Conservation (phyloP, 1,140 invertebrate species). For the Pararge aegeria region DNA sequence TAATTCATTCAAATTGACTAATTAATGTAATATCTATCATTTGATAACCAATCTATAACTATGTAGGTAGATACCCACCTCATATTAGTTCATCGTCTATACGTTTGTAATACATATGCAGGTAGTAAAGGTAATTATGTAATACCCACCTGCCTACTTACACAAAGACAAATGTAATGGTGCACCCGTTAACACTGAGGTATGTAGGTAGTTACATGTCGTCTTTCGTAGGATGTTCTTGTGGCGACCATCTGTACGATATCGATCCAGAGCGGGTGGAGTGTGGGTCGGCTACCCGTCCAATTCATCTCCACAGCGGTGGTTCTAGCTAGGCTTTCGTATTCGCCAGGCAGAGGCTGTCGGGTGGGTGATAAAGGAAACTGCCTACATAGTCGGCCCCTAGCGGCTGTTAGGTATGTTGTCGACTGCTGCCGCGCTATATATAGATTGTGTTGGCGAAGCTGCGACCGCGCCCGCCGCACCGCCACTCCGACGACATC, state of each 20-base stretch:
- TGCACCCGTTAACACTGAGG: neutral
- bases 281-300: conserved; percentile 67
- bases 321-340: conserved; percentile 58
- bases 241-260: conserved; percentile 67
- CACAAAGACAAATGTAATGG: conserved; percentile 1
- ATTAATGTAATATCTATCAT: neutral
- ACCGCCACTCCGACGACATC: conserved; percentile 55
- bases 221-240: conserved; percentile 48
- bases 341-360: conserved; percentile 70
- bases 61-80: too few species aligned
- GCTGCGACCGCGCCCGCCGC: conserved; percentile 60
- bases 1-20: conserved; percentile 1
- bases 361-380: conserved; percentile 73
- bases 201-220: conserved; percentile 12
- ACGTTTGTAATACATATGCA: too few species aligned
- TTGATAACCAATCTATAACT: too few species aligned
- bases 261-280: conserved; percentile 69
- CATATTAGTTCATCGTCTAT: too few species aligned
- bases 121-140: too few species aligned
- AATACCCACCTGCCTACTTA: neutral
- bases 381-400: conserved; percentile 72
- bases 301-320: conserved; percentile 47
- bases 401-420: conserved; percentile 63
- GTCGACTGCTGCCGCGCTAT: conserved; percentile 71
- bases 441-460: conserved; percentile 73